A percentile compares a stretch with the other conserved stretches of the same genome.
Evolutionary conservation across 37 sponge, comb jelly and placozoan genomes (phyloP).

Genomic region (Oopsacas minuta): DNA sequence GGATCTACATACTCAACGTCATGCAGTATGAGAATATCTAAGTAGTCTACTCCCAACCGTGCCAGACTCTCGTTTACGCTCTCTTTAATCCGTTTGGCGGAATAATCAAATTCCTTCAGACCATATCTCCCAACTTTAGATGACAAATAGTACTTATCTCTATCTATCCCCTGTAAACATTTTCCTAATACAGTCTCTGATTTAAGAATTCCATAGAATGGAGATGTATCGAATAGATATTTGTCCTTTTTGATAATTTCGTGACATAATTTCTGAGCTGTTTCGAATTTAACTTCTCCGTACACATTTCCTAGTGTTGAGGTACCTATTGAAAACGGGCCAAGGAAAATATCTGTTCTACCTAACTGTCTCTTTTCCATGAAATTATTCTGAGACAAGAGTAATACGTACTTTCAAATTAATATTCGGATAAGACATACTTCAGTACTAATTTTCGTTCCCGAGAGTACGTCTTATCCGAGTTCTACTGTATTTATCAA

Average conservation of each 20-base stretch:
- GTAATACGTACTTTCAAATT: no score
- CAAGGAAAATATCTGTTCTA: constrained; percentile 46
- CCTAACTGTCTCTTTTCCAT: constrained; percentile 60
- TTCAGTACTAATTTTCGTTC: no score
- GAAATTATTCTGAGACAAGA: no score
- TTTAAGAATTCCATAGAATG: constrained; percentile 81
- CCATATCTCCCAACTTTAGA: constrained; percentile 82
- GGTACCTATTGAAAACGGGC: constrained; percentile 62
- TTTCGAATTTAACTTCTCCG: constrained; percentile 30
- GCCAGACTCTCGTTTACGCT: constrained; percentile 53
- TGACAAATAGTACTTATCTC: constrained; percentile 51
- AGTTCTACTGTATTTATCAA: no score
- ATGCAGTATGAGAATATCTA: constrained; percentile 74
- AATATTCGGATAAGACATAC: no score
- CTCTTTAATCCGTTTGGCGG: constrained; percentile 35
- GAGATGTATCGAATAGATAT: constrained; percentile 83
- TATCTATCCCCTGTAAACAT: constrained; percentile 35
- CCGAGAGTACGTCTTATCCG: no score
- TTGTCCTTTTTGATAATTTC: constrained; percentile 45
- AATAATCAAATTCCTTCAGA: constrained; percentile 64
- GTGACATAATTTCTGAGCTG: constrained; percentile 21
- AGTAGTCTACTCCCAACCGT: constrained; percentile 45
- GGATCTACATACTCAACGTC: constrained; percentile 88
- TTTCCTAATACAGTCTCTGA: constrained; percentile 69
- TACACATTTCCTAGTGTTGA: constrained; percentile 70